Conservation (phyloP, 2,113 vertebrate genomes). For the Alaudala cheleensis region DNA sequence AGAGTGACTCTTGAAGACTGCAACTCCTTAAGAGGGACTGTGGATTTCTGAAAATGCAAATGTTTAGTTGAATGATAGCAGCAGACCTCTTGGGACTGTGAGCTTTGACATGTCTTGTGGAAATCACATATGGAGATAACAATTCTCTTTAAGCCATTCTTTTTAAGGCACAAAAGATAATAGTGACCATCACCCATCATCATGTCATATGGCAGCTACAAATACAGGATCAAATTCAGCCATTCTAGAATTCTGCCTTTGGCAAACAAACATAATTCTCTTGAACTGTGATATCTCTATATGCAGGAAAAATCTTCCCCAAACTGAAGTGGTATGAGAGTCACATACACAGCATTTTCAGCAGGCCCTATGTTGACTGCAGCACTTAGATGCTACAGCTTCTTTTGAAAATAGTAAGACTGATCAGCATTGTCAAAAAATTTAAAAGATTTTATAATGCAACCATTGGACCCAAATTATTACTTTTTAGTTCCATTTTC, state of each 20-base stretch:
- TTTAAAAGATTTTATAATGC: neutral
- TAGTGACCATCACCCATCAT: neutral
- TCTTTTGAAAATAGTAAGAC: neutral
- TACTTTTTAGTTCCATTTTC: neutral
- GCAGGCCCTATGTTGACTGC: neutral
- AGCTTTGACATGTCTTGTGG: neutral
- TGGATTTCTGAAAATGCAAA: neutral
- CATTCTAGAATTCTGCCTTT: neutral
- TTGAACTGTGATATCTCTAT: neutral
- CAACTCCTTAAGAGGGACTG: neutral
- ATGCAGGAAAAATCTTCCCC: neutral
- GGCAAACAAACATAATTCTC: rapidly evolving
- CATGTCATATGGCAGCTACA: neutral
- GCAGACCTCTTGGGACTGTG: neutral
- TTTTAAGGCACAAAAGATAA: neutral
- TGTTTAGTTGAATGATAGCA: neutral
- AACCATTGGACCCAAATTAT: neutral
- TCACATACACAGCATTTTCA: neutral
- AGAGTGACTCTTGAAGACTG: neutral
- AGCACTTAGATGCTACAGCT: neutral
- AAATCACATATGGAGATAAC: neutral
- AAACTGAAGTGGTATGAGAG: neutral
- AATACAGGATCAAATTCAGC: neutral
- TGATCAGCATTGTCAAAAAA: neutral
- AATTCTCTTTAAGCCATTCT: neutral